phyloP scores from a whole-genome alignment of 2,888 invertebrate species.

The Cephus pulcher region DNA sequence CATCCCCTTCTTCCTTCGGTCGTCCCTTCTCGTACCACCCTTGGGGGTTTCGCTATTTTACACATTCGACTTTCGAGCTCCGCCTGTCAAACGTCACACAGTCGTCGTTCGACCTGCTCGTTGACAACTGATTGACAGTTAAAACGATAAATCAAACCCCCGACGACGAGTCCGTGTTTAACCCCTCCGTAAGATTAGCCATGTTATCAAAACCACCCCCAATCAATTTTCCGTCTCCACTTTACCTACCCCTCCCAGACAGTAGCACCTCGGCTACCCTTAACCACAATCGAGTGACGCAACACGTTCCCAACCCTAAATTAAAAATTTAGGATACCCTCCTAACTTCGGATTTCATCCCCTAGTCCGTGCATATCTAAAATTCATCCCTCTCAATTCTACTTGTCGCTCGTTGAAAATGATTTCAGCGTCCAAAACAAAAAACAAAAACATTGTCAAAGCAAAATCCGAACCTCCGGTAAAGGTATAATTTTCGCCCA shows the following conservation, averaged over 20 bases:
- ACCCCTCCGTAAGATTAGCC: neutral
- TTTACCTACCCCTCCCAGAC: neutral
- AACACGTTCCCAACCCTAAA: neutral
- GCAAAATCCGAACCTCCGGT: neutral
- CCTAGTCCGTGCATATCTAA: neutral
- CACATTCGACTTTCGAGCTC: conserved; percentile 31
- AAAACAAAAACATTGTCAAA: neutral
- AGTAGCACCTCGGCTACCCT: neutral
- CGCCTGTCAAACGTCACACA: conserved; percentile 21
- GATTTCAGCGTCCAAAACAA: neutral
- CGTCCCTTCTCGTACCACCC: conserved; percentile 17
- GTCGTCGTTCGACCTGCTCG: neutral
- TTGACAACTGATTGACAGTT: no score
- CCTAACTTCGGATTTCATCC: neutral
- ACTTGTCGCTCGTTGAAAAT: neutral
- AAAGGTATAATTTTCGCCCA: neutral
- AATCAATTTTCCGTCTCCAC: neutral
- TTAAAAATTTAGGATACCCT: neutral
- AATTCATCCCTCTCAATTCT: neutral
- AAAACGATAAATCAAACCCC: no score
- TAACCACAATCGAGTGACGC: neutral
- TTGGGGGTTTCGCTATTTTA: conserved; percentile 34
- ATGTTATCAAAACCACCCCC: neutral
- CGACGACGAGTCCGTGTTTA: neutral
- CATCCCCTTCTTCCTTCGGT: conserved; percentile 20